Evolutionary conservation across 2,888 invertebrate species (phyloP), one percentile per base, ranked within the genome.

Genomic region (Sarcophaga caerulescens): DNA sequence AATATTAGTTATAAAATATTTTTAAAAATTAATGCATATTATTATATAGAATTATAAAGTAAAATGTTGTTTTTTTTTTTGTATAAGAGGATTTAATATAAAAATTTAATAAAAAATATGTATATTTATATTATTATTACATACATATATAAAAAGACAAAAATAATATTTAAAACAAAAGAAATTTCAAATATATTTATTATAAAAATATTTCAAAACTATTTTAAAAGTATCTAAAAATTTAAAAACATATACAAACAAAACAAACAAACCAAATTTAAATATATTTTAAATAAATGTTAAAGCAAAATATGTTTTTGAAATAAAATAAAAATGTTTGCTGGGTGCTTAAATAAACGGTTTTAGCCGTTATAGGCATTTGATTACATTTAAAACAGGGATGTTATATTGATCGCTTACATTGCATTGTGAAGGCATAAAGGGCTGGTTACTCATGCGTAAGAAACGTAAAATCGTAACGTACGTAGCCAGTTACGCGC

Each of bases 61-160:
- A 66, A 66, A 57, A 76, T 76, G 66, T 65, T 71, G 71, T 71
- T 71, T 71, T 71, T 71, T 71, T 71, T 60, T 71, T 19, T 52
- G 66, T 73, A 73, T 62, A 62, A 81, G 74, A 69, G 74, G 68
- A 74, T 47, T 45, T 68, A 80, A 14, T 59, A 52, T 23, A 70
- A 19, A 12, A 47, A 59, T 44, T 25, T 44, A 71, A 19, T 69
- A 63, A 63, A 62, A 11, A 57, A 60, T n/a, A n/a, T n/a, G 11
- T 77, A 73, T 70, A 78, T 79, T 60, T 68, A 78, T 73, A 78
- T 73, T 77, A 62, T 4, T 69, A 69, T 52, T 35, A 47, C 63
- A 47, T 10, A 65, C 45, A 52, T 47, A 14, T 4, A 14, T 47
- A 47, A 47, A 3, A 11, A 47, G 14, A 47, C 14, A 47, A 14